Evolutionary conservation across 2,888 invertebrate genomes (phyloP).

Genomic region (Sinodicranocentrus sp.): DNA sequence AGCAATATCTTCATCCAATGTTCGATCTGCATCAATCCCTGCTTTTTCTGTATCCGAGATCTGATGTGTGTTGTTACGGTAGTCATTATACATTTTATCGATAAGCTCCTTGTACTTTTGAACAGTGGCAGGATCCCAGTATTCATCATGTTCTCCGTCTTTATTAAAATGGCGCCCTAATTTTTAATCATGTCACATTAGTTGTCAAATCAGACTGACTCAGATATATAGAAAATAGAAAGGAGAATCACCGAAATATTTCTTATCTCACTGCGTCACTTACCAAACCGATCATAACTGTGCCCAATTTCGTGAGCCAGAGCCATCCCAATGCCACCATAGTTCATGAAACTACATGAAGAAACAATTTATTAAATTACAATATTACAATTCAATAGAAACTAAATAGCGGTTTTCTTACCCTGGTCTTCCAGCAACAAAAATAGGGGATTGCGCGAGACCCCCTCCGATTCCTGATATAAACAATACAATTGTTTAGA

Average conservation of each 20-base stretch:
- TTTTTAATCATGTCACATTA: not conserved
- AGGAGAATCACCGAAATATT: not conserved
- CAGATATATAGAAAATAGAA: not conserved
- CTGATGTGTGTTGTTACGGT: slow-evolving; percentile 22
- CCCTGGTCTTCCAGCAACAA: not conserved
- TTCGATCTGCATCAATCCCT: too few species aligned
- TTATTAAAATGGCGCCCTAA: slow-evolving; percentile 50
- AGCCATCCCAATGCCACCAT: slow-evolving; percentile 28
- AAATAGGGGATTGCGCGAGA: slow-evolving; percentile 7
- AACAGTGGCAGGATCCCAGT: slow-evolving; percentile 42
- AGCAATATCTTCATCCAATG: slow-evolving; percentile 59
- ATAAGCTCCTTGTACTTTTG: slow-evolving; percentile 42
- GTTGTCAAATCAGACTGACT: not conserved
- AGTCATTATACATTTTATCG: slow-evolving; percentile 22
- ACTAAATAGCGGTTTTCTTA: not conserved
- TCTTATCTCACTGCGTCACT: not conserved
- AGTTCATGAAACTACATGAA: not conserved
- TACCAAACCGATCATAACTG: slow-evolving; percentile 7
- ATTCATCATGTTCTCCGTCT: slow-evolving; percentile 38
- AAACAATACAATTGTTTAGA: not conserved
- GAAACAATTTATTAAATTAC: not conserved
- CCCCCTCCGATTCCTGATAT: not conserved
- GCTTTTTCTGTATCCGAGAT: slow-evolving; percentile 17
- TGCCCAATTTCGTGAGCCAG: too few species aligned
- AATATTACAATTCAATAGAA: not conserved